Base-by-base conservation (phyloP, 2,888 invertebrate species). In the Hirtodrosophila confusa region DNA sequence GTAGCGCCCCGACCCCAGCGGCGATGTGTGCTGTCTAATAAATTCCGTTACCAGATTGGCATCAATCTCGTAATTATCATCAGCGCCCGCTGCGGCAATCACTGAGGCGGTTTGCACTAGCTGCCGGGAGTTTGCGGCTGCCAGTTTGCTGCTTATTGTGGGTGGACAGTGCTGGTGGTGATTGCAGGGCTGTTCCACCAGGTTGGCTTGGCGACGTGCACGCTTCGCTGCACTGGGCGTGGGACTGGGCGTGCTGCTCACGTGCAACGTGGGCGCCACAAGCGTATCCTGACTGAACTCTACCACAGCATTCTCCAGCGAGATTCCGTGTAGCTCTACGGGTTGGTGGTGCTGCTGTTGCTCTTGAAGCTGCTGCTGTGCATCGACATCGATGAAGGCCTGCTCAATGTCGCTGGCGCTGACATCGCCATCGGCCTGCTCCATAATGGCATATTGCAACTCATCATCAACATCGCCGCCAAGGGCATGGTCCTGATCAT, bases 1-100 rank as follows among this genome's bases (percentile, higher is more conserved):
- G 72, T 93, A 94, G 1, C 94, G 90, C 0, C 94, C 94, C 0
- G 94, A 93, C 0, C 93, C 92, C 24, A 93, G 92, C 0, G 93
- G 92, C 0, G 93, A 93, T 0, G 94, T 93, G 70, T 92, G 92
- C 57, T 91, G 90, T 24, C 90, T 88, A 5, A 92, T 92, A 69
- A 92, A 91, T 70, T 92, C 92, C 33, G 91, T 90, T 63, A 89
- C 83, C 23, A 89, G 76, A 67, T 90, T 89, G 0, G 90, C 89
- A 68, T 90, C 90, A 11, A 90, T 89, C 72, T 91, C 90, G 44
- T 88, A 88, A 39, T 90, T 90, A 45, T 90, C 90, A 60, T 88
- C 87, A 8, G 80, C 76, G 3, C 87, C 88, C 0, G 89, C 85
- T 1, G 90, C 82, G 0, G 90, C 90, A 61, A 90, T 89, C 7